Evolutionary conservation across 1,140 invertebrate species (phyloP).

Genomic region (Orius insidiosus): DNA sequence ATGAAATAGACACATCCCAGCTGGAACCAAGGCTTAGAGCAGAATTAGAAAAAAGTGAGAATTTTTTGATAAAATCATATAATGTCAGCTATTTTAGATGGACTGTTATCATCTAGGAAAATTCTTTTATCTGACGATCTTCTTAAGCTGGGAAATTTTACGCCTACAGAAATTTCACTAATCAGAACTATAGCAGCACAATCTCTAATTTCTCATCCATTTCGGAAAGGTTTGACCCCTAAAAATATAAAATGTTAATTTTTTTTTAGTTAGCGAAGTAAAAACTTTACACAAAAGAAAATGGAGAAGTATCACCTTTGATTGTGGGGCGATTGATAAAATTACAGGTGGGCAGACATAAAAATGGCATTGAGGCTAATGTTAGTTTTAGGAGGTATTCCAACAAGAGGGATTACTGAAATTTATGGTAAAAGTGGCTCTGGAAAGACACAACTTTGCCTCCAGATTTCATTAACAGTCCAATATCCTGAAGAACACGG

Average conservation of each 20-base stretch:
- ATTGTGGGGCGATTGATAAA: conserved; percentile 8
- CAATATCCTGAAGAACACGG: conserved; percentile 31
- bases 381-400: conserved; percentile 46
- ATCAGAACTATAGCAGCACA: conserved; percentile 6
- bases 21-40: neutral
- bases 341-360: conserved; percentile 6
- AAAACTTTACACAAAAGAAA: neutral
- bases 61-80: neutral
- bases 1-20: conserved; percentile 2
- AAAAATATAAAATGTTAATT: neutral
- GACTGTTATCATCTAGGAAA: conserved; percentile 3
- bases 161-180: conserved; percentile 3
- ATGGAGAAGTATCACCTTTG: conserved; percentile 4
- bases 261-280: neutral
- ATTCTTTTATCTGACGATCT: conserved; percentile 6
- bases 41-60: conserved; percentile 2
- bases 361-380: neutral
- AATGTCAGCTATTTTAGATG: neutral
- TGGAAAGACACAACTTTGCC: conserved; percentile 71
- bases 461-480: conserved; percentile 48
- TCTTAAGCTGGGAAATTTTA: conserved; percentile 9
- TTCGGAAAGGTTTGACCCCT: conserved; percentile 4
- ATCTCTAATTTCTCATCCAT: neutral
- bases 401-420: conserved; percentile 57
- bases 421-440: conserved; percentile 62